A percentile compares a stretch with the other conserved stretches of the same genome.
These are phyloP conservation scores for Rhincodon typus DNA, from an alignment of 2,797 vertebrate species.

Conservation along the genomic window DNA sequence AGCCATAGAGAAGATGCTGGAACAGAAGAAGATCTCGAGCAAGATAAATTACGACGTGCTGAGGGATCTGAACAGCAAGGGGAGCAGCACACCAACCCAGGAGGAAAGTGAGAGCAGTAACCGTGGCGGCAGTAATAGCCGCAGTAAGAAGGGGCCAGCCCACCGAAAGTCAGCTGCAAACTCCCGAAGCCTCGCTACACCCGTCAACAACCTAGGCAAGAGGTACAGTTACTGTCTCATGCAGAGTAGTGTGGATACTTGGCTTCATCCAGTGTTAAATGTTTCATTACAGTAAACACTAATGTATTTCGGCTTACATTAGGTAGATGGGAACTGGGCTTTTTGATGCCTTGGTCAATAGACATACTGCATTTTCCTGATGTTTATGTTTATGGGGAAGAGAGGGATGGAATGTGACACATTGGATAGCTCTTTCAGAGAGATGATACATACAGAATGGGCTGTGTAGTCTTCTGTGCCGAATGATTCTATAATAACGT, in stretches of 20 bases:
- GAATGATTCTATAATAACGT: not conserved
- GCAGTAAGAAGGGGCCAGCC: constrained; percentile 49
- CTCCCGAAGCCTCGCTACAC: constrained; percentile 57
- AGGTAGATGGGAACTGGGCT: not conserved
- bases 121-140: constrained; percentile 43
- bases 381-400: not conserved
- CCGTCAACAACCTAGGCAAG: constrained; percentile 71
- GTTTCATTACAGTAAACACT: not conserved
- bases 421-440: not conserved
- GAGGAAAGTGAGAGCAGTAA: constrained; percentile 45
- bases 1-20: constrained; percentile 95
- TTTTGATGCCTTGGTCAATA: not conserved
- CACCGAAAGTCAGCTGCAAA: constrained; percentile 53
- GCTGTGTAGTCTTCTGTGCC: not conserved
- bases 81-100: constrained; percentile 55
- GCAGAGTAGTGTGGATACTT: not conserved
- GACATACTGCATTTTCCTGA: not conserved
- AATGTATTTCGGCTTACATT: not conserved
- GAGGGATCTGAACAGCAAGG: constrained; percentile 76
- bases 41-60: constrained; percentile 98
- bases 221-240: constrained; percentile 58
- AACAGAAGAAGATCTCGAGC: constrained; percentile 88
- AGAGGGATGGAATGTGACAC: not conserved
- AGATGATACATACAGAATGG: not conserved
- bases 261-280: not conserved